These are phyloP conservation scores for Apantesis nais DNA, from an alignment of 2,888 invertebrate genomes.

Conservation along the genomic window DNA sequence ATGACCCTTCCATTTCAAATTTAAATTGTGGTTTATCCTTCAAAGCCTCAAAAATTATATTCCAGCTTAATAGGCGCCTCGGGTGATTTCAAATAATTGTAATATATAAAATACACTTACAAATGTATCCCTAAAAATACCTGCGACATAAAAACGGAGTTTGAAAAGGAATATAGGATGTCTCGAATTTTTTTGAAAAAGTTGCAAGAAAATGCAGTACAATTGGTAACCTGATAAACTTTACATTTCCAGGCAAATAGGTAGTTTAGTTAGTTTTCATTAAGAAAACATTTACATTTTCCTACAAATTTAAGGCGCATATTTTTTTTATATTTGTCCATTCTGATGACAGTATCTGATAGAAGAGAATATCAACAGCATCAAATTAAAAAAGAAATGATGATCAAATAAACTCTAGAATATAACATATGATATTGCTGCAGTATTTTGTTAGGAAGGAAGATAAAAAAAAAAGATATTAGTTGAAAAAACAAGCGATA, in stretches of 20 bases:
- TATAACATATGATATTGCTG: neutral
- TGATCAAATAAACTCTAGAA: neutral
- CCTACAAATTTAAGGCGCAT: no score
- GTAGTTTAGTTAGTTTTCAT: no score
- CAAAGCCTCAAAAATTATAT: neutral
- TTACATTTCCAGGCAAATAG: no score
- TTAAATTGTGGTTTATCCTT: constrained; percentile 1
- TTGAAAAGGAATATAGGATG: neutral
- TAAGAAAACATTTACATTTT: no score
- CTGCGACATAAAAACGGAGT: neutral
- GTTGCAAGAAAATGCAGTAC: neutral
- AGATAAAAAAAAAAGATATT: constrained; percentile 34
- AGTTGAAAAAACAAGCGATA: constrained; percentile 33
- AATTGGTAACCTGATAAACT: neutral
- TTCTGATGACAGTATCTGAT: neutral
- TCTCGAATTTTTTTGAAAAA: neutral
- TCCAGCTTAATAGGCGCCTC: neutral
- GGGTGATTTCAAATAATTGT: neutral
- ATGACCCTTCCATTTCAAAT: neutral
- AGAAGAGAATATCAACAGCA: neutral
- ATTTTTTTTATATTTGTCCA: no score
- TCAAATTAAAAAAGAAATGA: neutral
- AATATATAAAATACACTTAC: neutral
- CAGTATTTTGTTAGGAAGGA: neutral
- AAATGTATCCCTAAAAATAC: neutral